These are phyloP conservation scores for Cepaea hortensis DNA, from an alignment of 2,888 invertebrate species.

Conservation along the genomic window DNA sequence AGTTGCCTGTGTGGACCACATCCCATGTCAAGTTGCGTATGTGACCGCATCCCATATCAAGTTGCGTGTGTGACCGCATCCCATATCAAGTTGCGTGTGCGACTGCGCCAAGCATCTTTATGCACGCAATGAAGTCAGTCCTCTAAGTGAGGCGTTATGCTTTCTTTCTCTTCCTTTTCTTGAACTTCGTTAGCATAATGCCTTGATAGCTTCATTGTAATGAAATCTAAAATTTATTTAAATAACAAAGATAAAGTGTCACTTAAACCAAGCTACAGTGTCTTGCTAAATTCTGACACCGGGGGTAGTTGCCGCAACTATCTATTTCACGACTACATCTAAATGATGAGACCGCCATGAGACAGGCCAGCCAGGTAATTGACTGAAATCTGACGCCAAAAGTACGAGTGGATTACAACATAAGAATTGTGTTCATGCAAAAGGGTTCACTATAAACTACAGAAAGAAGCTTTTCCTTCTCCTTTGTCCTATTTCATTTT, in stretches of 20 bases:
- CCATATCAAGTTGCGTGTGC: too few species aligned
- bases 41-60: too few species aligned
- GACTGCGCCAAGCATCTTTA: neutral
- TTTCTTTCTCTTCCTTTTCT: neutral
- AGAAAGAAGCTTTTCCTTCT: conserved; percentile 26
- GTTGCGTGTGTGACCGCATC: too few species aligned
- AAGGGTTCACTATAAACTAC: conserved; percentile 41
- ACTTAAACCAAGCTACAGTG: conserved; percentile 11
- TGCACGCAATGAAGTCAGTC: neutral
- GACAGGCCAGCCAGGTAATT: conserved; percentile 24
- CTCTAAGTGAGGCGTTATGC: neutral
- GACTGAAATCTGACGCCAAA: conserved; percentile 34
- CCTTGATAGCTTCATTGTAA: neutral
- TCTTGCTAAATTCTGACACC: conserved; percentile 29
- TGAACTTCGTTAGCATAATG: neutral
- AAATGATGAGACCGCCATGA: conserved; percentile 22
- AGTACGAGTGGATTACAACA: conserved; percentile 44
- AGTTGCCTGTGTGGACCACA: too few species aligned
- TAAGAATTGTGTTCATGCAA: conserved; percentile 39
- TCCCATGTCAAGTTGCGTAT: too few species aligned
- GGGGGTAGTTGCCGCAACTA: neutral
- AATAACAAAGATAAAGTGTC: conserved; percentile 23
- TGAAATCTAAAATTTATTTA: conserved; percentile 29
- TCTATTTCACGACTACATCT: conserved; percentile 33
- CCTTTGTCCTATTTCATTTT: conserved; percentile 38